Base-by-base conservation (phyloP, 2,888 invertebrate species). In the Nymphalis c-album region DNA sequence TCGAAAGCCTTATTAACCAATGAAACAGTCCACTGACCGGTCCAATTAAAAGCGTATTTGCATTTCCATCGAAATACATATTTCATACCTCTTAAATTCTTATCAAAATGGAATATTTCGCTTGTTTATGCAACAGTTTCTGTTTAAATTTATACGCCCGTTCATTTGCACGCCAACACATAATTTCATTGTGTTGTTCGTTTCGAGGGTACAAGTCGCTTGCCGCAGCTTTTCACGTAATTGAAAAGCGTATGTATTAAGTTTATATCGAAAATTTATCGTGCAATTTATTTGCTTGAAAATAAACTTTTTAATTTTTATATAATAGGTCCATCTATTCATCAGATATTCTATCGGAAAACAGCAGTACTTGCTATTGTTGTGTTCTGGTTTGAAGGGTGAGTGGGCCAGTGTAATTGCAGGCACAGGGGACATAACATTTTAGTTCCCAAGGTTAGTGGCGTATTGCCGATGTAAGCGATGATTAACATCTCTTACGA, bases 131-230 rank as follows among this genome's bases (percentile, higher is more conserved):
- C 35, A 61, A n/a, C 50, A 16, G 51, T 61, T 50, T 50, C 50
- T 51, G 35, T 61, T 61, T 50, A 50, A 61, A 51, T 61, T 61
- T 61, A 61, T 51, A 26, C 61, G 17, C 47, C 18, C 48, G 48
- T 48, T 61, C 60, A 48, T 61, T 61, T 61, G 60, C 60, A 61
- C 60, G 60, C 48, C 48, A 46, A 47, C 47, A 26, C 26, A 26
- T 46, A 17, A 60, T 47, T 47, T 60, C n/a, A 47, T 47, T 26
- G 22, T 40, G n/a, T 13, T 57, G 40, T 40, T 35, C 10, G 40
- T 40, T 35, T 40, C 18, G 57, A n/a, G 57, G 7, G 53, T 50
- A 26, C 16, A 31, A n/a, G 17, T 55, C 6, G 53, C 31, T 31
- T 31, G 53, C 31, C 26, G 17, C n/a, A 31, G n/a, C 31, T 55